Evolutionary conservation across 2,113 vertebrate species (phyloP).

Genomic region (Tragelaphus imberbis): DNA sequence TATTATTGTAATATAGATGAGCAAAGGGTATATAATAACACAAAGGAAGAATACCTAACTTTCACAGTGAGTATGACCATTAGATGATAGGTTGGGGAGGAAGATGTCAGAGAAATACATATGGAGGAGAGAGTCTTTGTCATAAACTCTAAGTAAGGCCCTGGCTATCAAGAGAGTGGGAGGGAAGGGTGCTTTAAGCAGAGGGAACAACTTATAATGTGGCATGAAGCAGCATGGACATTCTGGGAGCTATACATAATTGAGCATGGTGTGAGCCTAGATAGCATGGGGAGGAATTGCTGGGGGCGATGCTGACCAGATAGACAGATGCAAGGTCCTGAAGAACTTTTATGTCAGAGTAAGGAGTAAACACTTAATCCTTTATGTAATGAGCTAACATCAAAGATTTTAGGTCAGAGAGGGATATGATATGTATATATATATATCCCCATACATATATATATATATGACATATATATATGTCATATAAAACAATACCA

Average conservation of each 20-base stretch:
- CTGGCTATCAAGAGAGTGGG: neutral
- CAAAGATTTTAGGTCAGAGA: neutral
- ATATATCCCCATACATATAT: no score
- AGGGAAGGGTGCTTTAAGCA: neutral
- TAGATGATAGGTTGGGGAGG: neutral
- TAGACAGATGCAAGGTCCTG: neutral
- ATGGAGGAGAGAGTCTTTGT: neutral
- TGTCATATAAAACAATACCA: neutral
- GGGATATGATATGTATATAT: neutral
- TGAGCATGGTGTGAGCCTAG: neutral
- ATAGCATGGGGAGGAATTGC: neutral
- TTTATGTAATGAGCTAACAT: neutral
- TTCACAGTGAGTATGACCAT: neutral
- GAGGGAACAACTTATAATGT: neutral
- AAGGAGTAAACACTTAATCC: neutral
- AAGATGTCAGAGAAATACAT: neutral
- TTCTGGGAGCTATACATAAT: neutral
- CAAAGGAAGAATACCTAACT: neutral
- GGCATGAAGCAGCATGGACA: neutral
- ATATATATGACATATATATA: neutral
- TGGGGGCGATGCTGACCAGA: neutral
- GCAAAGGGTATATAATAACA: neutral
- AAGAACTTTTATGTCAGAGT: neutral
- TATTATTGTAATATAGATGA: neutral
- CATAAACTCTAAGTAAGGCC: neutral